phyloP scores from a whole-genome alignment of 1,140 invertebrate species.

The Sycophila sp. region DNA sequence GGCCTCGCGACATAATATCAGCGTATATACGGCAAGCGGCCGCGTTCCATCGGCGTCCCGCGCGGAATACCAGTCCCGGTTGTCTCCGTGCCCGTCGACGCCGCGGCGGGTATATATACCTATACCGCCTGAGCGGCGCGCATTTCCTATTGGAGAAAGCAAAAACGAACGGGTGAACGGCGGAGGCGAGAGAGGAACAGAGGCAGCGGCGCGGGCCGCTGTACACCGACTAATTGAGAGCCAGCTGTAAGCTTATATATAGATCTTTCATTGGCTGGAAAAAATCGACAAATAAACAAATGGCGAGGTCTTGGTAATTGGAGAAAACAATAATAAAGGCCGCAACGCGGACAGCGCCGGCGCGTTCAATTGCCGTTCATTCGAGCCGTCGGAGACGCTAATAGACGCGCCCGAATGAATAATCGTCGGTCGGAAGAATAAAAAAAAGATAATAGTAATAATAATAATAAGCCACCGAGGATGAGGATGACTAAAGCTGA shows the following conservation, averaged over 20 bases:
- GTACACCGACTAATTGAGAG: constrained; percentile 25
- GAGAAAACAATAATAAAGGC: constrained; percentile 21
- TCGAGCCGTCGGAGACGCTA: not conserved
- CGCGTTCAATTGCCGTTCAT: not conserved
- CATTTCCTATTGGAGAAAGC: constrained; percentile 15
- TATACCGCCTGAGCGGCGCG: not conserved
- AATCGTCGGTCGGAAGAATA: no score
- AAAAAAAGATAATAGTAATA: not conserved
- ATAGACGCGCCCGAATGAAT: not conserved
- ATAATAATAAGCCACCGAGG: not conserved
- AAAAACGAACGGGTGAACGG: constrained; percentile 23
- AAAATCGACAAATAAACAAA: constrained; percentile 8
- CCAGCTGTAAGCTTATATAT: no score
- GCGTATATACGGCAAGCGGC: not conserved
- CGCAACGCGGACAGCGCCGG: not conserved
- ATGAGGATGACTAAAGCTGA: not conserved
- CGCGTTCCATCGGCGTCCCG: no score
- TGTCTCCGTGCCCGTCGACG: not conserved
- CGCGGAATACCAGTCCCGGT: not conserved
- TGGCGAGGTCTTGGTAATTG: not conserved
- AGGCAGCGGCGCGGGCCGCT: no score
- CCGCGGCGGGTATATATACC: not conserved
- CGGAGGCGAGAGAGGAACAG: not conserved
- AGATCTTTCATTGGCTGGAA: no score
- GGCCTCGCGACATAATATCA: not conserved